These are phyloP conservation scores for Hypotaenidia okinawae DNA, from an alignment of 2,797 vertebrate genomes.

Conservation along the genomic window DNA sequence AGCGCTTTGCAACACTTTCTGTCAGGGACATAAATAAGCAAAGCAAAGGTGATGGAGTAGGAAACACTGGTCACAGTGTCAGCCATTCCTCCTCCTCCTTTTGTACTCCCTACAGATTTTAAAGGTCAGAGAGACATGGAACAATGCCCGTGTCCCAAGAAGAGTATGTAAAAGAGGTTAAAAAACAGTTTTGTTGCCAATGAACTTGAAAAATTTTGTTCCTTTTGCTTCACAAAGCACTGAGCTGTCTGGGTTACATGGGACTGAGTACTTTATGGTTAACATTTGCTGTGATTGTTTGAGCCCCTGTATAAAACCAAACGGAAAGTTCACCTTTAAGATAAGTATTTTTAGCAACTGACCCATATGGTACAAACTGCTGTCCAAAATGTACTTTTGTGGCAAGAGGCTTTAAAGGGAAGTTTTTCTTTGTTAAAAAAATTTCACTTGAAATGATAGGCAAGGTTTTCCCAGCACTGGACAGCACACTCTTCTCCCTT, in stretches of 20 bases:
- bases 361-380: not conserved
- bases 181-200: not conserved
- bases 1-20: not conserved
- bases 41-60: not conserved
- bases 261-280: not conserved
- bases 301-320: not conserved
- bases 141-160: not conserved
- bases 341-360: conserved; percentile 35
- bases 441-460: not conserved
- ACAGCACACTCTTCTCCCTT: not conserved
- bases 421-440: not conserved
- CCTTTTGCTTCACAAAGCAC: not conserved
- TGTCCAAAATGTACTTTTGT: conserved; percentile 19
- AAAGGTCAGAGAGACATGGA: conserved; percentile 12
- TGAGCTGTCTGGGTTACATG: not conserved
- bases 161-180: not conserved
- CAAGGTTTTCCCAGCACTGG: not conserved
- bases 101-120: not conserved
- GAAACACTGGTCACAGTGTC: not conserved
- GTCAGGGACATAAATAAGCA: not conserved
- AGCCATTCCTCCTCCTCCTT: not conserved
- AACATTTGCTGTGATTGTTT: conserved; percentile 56
- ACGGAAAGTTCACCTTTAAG: conserved; percentile 32
- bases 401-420: not conserved
- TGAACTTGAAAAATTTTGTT: not conserved